Conservation (phyloP, 2,888 invertebrate species). For the Nemotelus nigrinus region DNA sequence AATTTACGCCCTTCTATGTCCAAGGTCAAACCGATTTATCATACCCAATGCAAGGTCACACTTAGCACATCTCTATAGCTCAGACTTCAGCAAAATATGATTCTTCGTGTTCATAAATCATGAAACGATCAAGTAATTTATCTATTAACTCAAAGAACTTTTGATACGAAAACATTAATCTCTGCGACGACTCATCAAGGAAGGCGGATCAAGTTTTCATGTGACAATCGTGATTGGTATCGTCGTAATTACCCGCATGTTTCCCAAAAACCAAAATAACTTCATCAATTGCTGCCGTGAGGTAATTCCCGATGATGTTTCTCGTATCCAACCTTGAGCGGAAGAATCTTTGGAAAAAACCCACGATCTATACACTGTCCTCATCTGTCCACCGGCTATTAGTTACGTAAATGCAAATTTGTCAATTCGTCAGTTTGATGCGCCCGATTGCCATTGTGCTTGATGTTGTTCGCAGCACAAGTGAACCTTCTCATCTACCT, state of each 20-base stretch:
- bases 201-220: no score
- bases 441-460: neutral
- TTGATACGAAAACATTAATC: no score
- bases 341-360: slow-evolving; percentile 26
- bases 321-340: slow-evolving; percentile 26
- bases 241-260: slow-evolving; percentile 3
- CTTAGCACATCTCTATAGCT: no score
- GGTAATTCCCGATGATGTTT: slow-evolving; percentile 24
- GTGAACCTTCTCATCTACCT: no score
- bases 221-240: neutral
- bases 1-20: no score
- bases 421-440: slow-evolving; percentile 23
- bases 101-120: no score
- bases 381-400: slow-evolving; percentile 9
- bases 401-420: slow-evolving; percentile 37
- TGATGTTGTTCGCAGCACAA: neutral
- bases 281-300: neutral
- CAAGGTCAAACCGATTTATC: no score
- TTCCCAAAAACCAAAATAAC: neutral
- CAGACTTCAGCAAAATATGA: no score
- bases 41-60: no score
- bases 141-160: no score
- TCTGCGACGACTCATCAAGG: no score
- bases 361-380: neutral
- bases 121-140: no score